Conservation (phyloP, 2,113 vertebrate genomes). For the Sardina pilchardus region DNA sequence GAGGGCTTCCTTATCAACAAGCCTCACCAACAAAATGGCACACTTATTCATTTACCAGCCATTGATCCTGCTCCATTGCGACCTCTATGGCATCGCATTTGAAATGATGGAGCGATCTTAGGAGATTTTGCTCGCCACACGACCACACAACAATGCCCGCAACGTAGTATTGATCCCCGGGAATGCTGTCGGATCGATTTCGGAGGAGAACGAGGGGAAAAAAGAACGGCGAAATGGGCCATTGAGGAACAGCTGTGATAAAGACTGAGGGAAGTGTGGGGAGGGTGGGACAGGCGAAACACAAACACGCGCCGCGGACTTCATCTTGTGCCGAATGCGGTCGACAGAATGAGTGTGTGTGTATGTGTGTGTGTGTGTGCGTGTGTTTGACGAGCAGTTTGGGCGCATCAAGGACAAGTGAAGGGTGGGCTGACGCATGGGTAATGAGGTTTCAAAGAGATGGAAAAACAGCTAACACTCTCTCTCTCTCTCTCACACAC, state of each 20-base stretch:
- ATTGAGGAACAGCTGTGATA: constrained; percentile 34
- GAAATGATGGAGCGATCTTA: constrained; percentile 20
- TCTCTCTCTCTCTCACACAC: no score
- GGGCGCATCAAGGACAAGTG: no score
- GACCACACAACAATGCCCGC: constrained; percentile 52
- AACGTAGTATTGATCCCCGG: constrained; percentile 69
- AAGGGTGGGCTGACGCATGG: no score
- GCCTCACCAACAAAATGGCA: not conserved
- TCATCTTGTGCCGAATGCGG: not conserved
- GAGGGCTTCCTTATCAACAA: not conserved
- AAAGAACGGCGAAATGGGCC: constrained; percentile 70
- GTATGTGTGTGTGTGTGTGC: no score
- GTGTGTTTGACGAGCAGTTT: no score
- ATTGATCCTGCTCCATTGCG: not conserved
- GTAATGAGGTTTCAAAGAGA: not conserved
- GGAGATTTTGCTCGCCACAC: constrained; percentile 3
- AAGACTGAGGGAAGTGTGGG: no score
- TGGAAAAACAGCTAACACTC: not conserved
- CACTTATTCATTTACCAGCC: not conserved
- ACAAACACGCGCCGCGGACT: not conserved
- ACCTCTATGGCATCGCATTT: not conserved
- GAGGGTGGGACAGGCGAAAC: not conserved
- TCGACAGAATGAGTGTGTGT: not conserved
- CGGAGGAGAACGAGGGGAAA: constrained; percentile 58
- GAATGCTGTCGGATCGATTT: constrained; percentile 69